These are phyloP conservation scores for Agrochola lychnidis DNA, from an alignment of 2,888 invertebrate genomes.

Conservation along the genomic window DNA sequence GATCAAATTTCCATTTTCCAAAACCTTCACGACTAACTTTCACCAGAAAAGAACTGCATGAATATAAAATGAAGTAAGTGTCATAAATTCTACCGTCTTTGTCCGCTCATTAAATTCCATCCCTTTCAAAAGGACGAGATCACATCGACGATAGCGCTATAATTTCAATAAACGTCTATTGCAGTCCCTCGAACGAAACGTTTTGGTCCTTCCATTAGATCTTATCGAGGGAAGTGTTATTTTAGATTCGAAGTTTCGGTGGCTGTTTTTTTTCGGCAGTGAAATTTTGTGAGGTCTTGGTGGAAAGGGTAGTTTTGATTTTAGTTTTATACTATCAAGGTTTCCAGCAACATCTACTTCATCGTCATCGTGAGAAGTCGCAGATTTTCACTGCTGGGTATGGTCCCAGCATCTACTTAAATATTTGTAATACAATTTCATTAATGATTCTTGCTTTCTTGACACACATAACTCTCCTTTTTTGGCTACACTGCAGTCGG, in stretches of 20 bases:
- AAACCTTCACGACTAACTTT: neutral
- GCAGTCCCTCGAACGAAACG: constrained; percentile 63
- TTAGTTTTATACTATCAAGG: neutral
- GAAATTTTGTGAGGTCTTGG: constrained; percentile 19
- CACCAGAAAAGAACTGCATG: constrained; percentile 42
- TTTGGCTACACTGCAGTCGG: no score
- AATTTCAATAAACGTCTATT: constrained; percentile 84
- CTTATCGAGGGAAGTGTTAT: constrained; percentile 58
- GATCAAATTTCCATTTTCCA: neutral
- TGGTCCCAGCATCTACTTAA: neutral
- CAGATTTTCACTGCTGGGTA: neutral
- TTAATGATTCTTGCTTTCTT: neutral
- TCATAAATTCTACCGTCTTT: constrained; percentile 66
- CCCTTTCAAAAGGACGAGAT: constrained; percentile 76
- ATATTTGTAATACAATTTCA: neutral
- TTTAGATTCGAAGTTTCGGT: constrained; percentile 54
- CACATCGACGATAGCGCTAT: constrained; percentile 77
- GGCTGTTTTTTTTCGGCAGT: constrained; percentile 28
- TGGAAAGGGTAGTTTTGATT: neutral
- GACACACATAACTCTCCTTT: no score
- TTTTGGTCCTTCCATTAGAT: constrained; percentile 58
- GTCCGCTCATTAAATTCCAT: constrained; percentile 75
- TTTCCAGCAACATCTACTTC: no score
- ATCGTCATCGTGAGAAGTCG: neutral
- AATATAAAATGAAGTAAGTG: constrained; percentile 50